Evolutionary conservation across 2,797 vertebrate species (phyloP), one percentile per base, ranked within the genome.

Genomic region (Buphagus erythrorhynchus): DNA sequence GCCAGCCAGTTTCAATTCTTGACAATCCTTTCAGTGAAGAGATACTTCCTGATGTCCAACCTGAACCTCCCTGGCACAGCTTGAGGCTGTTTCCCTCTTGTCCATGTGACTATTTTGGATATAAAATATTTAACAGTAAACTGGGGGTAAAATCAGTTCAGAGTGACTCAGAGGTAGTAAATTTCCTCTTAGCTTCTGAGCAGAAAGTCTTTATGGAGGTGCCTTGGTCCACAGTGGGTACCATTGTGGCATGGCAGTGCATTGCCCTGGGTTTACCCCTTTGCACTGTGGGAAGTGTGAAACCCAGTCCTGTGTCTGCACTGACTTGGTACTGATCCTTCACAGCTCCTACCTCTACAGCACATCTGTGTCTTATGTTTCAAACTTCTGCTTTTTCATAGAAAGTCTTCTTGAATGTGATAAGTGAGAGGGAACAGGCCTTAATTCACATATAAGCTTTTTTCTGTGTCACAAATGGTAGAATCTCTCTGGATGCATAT

Each of bases 401-500:
- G 48, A 45, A 63, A 42, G 61, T 71, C 20, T 6, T 74, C 55
- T 69, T 76, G 21, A 74, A 11, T 57, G 22, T 36, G 21, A 21
- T 66, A 25, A 78, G 29, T 72, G 74, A 86, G 69, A 63, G 31
- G 19, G 55, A 91, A 36, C 16, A 59, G 74, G 11, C 35, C 46
- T 62, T 89, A 88, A 90, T 82, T 93, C 63, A 79, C 67, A 74
- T 38, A 66, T 0, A 36, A 76, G 22, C 52, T 63, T 79, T 66
- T 77, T 88, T 79, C 73, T 78, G 88, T 75, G 52, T 73, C 67
- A 71, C 26, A 48, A 88, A 67, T 24, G 65, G 59, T 38, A 69
- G 77, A 79, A 45, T 88, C 29, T 88, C 63, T 90, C 79, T 76
- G 94, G 80, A 88, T 82, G 92, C 62, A 49, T 81, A 86, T 73